Percentiles rank a stretch among this genome's conserved stretches.
phyloP scores from a whole-genome alignment of 2,797 vertebrate species.

The Florisuga fusca region DNA sequence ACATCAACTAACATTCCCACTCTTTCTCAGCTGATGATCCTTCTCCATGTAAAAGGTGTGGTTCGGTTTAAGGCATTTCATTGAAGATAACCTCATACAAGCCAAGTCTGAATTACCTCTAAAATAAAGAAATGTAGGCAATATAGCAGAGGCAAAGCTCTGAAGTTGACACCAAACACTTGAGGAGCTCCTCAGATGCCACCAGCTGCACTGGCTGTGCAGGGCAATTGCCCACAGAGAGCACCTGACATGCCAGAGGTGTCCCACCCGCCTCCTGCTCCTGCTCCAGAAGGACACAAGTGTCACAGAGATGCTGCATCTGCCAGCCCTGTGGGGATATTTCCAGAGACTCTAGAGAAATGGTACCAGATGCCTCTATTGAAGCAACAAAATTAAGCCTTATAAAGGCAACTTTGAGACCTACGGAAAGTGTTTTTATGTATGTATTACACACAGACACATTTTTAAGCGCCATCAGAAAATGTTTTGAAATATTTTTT shows the following conservation, averaged over 20 bases:
- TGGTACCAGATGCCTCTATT: background rate
- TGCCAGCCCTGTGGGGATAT: rapidly evolving
- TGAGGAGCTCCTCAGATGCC: background rate
- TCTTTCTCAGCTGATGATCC: background rate
- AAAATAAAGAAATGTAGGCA: background rate
- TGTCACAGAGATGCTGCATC: background rate
- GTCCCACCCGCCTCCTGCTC: rapidly evolving
- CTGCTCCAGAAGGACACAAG: rapidly evolving
- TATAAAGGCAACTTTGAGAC: background rate
- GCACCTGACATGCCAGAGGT: background rate
- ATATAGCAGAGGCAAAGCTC: background rate
- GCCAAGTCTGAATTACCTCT: background rate
- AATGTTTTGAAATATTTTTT: background rate
- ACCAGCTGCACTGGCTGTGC: rapidly evolving
- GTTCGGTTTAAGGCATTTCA: background rate
- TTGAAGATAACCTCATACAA: background rate
- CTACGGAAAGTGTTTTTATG: background rate
- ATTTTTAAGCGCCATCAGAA: background rate
- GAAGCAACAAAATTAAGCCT: background rate
- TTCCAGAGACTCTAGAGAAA: background rate
- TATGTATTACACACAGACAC: background rate
- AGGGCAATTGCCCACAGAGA: background rate
- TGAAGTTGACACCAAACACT: background rate
- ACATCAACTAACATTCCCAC: background rate
- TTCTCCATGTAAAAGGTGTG: background rate